phyloP scores from a whole-genome alignment of 2,888 invertebrate genomes.

The Iphiclides podalirius region DNA sequence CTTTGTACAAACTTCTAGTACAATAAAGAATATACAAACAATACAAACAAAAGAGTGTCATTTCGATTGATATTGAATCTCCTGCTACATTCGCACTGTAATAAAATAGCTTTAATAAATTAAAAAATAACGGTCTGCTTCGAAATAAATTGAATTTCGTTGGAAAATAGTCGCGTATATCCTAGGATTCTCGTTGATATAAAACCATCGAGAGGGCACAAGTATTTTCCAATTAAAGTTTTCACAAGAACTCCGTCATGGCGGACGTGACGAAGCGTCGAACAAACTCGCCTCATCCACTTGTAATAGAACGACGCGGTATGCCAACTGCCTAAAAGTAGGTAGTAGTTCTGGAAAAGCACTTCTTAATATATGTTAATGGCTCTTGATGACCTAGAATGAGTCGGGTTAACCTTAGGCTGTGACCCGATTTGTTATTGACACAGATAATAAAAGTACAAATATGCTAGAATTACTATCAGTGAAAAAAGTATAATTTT shows the following conservation, averaged over 20 bases:
- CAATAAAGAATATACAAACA: no score
- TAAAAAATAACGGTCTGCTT: no score
- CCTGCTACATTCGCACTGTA: no score
- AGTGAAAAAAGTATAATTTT: no score
- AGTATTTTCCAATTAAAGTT: slow-evolving; percentile 68
- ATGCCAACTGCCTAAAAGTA: slow-evolving; percentile 11
- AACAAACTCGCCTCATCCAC: slow-evolving; percentile 19
- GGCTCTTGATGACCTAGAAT: slow-evolving; percentile 10
- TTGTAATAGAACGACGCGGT: slow-evolving; percentile 18
- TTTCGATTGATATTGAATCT: no score
- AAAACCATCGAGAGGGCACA: not conserved
- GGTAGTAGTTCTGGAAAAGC: slow-evolving; percentile 13
- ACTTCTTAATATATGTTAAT: slow-evolving; percentile 16
- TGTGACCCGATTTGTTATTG: slow-evolving; percentile 2
- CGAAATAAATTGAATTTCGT: no score
- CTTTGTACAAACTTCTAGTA: no score
- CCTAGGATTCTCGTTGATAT: no score
- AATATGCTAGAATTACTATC: no score
- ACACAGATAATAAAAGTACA: slow-evolving; percentile 1
- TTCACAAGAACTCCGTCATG: slow-evolving; percentile 46
- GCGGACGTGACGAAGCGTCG: slow-evolving; percentile 39
- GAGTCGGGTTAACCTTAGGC: slow-evolving; percentile 11
- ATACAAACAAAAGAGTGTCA: no score
- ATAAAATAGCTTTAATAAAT: no score
- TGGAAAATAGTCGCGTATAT: no score